These are phyloP conservation scores for Venustaconcha ellipsiformis DNA, from an alignment of 1,140 invertebrate species.

Conservation along the genomic window DNA sequence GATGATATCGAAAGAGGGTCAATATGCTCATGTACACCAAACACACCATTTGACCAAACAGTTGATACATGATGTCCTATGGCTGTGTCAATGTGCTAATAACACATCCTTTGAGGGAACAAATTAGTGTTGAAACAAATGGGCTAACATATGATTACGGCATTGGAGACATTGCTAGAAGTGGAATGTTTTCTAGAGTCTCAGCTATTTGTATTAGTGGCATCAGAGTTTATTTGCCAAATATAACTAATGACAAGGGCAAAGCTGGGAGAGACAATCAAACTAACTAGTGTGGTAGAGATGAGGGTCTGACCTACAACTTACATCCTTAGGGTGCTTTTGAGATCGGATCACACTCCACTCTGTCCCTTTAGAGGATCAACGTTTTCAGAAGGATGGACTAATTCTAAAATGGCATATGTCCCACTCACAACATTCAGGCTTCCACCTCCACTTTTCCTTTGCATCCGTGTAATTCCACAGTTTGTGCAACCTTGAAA, in stretches of 20 bases:
- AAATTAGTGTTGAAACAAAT: too few species aligned
- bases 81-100: conserved; percentile 3
- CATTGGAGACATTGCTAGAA: neutral
- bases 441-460: too few species aligned
- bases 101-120: neutral
- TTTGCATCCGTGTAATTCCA: too few species aligned
- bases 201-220: conserved; percentile 1
- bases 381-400: too few species aligned
- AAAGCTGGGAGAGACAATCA: too few species aligned
- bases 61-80: conserved; percentile 14
- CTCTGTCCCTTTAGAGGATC: too few species aligned
- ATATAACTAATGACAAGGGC: too few species aligned
- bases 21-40: neutral
- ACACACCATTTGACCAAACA: neutral
- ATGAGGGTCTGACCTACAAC: conserved; percentile 24
- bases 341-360: too few species aligned
- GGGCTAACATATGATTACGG: neutral
- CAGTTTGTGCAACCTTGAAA: too few species aligned
- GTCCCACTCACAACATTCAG: too few species aligned
- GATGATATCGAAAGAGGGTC: neutral
- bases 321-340: neutral
- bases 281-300: conserved; percentile 15
- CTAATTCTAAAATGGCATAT: too few species aligned
- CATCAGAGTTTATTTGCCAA: too few species aligned
- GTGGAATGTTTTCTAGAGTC: conserved; percentile 4